Base-by-base conservation (phyloP, 2,888 invertebrate genomes). In the Apeira syringaria region DNA sequence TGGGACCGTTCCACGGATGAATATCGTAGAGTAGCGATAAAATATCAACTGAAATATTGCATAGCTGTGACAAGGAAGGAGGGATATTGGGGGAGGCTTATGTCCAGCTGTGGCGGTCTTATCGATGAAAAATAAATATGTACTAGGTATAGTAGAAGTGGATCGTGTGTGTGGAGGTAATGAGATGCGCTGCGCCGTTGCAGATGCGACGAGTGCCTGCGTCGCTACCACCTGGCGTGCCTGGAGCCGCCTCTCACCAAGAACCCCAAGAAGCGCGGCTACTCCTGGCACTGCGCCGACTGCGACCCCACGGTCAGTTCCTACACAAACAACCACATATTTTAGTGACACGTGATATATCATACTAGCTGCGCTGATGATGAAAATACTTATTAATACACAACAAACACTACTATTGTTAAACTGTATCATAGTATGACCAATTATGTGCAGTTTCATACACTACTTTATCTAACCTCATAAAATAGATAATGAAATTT, bases 281-380 rank as follows among this genome's bases (percentile, higher is more conserved):
- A 98, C 76, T 96, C 96, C 7, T 98, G 98, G 98, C 97, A 97
- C 80, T 98, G 98, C 83, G 97, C 97, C 34, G 97, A 97, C 78
- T 98, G 98, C 91, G 98, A 98, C 90, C 96, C 96, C 46, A 96
- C 96, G 64, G 97, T 95, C 78, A 92, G 92, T 92, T 42, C n/a
- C n/a, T n/a, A n/a, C n/a, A n/a, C n/a, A n/a, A n/a, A 15, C 15
- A 9, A 15, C 15, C 7, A 20, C 20, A 2, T 7, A 2, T 7
- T 20, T 5, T 7, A 7, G 20, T 7, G 2, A 7, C 5, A 0
- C 1, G 7, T 0, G 2, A 2, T 4, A 2, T 7, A 20, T 15
- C 4, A 3, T 15, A 7, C 1, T 5, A 20, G 5, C 1, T 7
- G 1, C 20, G 1, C 5, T 5, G 1, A 6, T 7, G 20, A 20